Conservation (phyloP, 2,888 invertebrate species). For the Andricus curvator region DNA sequence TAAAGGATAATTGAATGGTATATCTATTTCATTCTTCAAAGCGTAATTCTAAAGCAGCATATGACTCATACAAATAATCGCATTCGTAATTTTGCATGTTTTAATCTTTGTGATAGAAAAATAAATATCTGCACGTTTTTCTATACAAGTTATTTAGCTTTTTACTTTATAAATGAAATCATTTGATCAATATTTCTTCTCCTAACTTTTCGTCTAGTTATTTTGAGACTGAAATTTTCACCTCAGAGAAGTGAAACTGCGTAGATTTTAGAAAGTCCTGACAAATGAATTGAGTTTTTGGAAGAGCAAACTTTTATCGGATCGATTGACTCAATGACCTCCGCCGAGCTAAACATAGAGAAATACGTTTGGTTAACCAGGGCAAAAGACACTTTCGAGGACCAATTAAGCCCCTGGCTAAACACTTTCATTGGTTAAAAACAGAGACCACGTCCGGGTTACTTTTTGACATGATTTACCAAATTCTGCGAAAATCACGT, state of each 20-base stretch:
- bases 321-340: conserved; percentile 51
- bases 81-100: conserved; percentile 4
- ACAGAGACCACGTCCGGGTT: background rate
- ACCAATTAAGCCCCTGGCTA: background rate
- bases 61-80: conserved; percentile 19
- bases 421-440: conserved; percentile 4
- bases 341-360: conserved; percentile 44
- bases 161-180: too few species aligned
- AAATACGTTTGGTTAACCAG: background rate
- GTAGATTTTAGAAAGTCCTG: background rate
- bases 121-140: background rate
- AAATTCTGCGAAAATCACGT: background rate
- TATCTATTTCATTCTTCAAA: conserved; percentile 6
- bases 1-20: background rate
- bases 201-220: background rate
- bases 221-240: background rate
- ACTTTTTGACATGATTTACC: background rate
- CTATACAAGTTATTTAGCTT: background rate
- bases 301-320: conserved; percentile 48
- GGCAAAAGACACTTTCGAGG: background rate
- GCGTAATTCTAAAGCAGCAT: background rate
- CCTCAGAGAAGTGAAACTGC: background rate
- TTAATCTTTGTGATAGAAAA: background rate
- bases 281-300: conserved; percentile 10
- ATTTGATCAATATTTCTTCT: too few species aligned